These are phyloP conservation scores for Camponotus floridanus DNA, from an alignment of 1,140 invertebrate species.

Conservation along the genomic window DNA sequence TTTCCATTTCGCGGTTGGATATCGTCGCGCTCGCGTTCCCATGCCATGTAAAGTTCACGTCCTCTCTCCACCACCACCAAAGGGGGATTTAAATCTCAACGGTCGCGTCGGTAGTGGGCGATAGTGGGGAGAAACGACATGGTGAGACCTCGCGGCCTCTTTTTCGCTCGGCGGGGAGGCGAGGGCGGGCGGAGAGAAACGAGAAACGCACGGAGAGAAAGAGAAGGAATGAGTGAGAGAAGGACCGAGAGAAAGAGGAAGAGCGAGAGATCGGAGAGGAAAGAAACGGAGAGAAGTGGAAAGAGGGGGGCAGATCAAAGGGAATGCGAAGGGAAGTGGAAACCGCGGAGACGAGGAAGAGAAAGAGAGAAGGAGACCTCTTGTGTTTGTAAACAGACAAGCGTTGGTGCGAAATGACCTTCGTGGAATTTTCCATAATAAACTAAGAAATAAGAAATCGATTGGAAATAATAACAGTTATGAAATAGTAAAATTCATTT, in stretches of 20 bases:
- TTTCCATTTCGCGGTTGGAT: constrained; percentile 47
- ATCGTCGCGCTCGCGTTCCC: constrained; percentile 72
- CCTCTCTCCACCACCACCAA: constrained; percentile 61
- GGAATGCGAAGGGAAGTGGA: constrained; percentile 34
- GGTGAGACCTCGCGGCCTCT: constrained; percentile 31
- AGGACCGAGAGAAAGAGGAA: not conserved
- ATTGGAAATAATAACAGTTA: too few relatives aligned
- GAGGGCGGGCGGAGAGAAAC: constrained; percentile 42
- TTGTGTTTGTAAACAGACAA: constrained; percentile 80
- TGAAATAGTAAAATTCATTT: too few relatives aligned
- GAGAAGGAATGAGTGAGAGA: not conserved
- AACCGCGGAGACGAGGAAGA: not conserved
- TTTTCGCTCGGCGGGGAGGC: constrained; percentile 34
- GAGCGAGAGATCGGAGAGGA: not conserved
- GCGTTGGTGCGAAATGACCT: constrained; percentile 5
- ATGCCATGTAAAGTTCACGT: constrained; percentile 69
- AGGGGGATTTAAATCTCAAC: constrained; percentile 84
- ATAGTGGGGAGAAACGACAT: constrained; percentile 67
- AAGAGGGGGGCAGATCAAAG: constrained; percentile 6
- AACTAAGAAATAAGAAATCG: too few relatives aligned
- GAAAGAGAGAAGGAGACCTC: constrained; percentile 1
- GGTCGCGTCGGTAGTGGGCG: constrained; percentile 74
- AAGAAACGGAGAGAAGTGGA: not conserved
- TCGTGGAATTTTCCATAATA: not conserved
- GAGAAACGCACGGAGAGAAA: not conserved